Evolutionary conservation across 2,113 vertebrate genomes (phyloP), one percentile per base, ranked within the genome.

Genomic region (Lepidothrix coronata): DNA sequence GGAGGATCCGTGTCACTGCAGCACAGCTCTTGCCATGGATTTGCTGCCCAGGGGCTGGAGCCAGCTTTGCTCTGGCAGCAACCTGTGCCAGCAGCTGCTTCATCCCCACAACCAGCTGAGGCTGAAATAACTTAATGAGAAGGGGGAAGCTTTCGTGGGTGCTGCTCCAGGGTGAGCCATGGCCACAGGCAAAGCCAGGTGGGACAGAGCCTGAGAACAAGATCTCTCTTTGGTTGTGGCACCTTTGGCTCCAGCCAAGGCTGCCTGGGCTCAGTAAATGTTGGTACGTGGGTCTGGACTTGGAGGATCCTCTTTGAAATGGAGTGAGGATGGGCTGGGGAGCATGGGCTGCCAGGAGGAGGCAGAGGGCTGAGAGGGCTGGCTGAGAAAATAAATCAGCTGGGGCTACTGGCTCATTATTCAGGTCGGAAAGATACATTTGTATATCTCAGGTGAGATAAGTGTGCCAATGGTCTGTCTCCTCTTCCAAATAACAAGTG

Each of bases 1-100:
- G 0, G 1, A 52, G 73, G 51, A 22, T 49, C 9, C 0, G 0
- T 43, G 49, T 14, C 9, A 2, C 37, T 0, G 0, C 3, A 12
- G 66, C 43, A 41, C 46, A 67, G 71, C 46, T 66, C 71, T 57
- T 52, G 25, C 33, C 3, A 0, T 17, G 33, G 48, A 11, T 79
- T 80, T 76, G 30, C 62, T 76, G 52, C 68, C 46, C 4, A 0
- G 16, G 44, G 14, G 25, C 55, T 78, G 71, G 28, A 71, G 4
- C 39, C 62, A 71, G 11, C 51, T 46, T 55, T 66, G 33, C 31
- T 70, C 46, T 6, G 4, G 46, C 12, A 70, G 39, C n/a, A 51
- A 73, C 12, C 27, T 35, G 10, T 28, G 39, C 46, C 5, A 1
- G 33, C 3, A 46, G 28, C 27, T 1, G 0, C 27, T n/a, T 46